phyloP scores from a whole-genome alignment of 1,140 invertebrate species.

The Neotoxoptera formosana region DNA sequence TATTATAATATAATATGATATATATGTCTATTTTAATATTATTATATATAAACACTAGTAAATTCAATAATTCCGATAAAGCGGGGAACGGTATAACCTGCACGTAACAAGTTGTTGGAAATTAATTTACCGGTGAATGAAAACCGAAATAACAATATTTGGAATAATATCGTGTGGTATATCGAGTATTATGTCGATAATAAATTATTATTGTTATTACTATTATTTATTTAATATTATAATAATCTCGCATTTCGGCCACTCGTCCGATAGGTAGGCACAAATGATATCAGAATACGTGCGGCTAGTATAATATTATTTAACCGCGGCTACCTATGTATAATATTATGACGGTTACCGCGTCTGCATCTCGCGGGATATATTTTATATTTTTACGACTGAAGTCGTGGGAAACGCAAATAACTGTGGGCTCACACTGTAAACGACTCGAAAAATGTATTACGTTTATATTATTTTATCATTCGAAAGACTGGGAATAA shows the following conservation, averaged over 20 bases:
- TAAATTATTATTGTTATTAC: too few relatives aligned
- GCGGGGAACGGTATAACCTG: not conserved
- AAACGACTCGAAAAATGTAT: not conserved
- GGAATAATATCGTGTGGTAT: not conserved
- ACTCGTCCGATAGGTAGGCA: not conserved
- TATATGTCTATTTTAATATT: not conserved
- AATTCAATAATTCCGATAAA: not conserved
- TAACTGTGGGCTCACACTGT: not conserved
- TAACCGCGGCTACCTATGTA: not conserved
- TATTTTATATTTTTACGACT: not conserved
- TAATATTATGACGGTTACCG: not conserved
- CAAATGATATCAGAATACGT: not conserved
- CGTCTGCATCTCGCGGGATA: not conserved
- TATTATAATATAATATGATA: not conserved
- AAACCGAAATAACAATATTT: not conserved
- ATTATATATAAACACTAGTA: not conserved
- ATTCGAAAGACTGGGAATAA: not conserved
- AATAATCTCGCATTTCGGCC: not conserved
- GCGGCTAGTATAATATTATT: not conserved
- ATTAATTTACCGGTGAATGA: not conserved
- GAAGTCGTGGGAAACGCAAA: not conserved
- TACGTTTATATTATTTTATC: not conserved
- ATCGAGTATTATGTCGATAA: too few relatives aligned
- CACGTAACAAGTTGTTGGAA: not conserved
- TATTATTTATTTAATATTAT: too few relatives aligned